Conservation (phyloP, 2,797 vertebrate genomes). For the Cyclopterus lumpus region DNA sequence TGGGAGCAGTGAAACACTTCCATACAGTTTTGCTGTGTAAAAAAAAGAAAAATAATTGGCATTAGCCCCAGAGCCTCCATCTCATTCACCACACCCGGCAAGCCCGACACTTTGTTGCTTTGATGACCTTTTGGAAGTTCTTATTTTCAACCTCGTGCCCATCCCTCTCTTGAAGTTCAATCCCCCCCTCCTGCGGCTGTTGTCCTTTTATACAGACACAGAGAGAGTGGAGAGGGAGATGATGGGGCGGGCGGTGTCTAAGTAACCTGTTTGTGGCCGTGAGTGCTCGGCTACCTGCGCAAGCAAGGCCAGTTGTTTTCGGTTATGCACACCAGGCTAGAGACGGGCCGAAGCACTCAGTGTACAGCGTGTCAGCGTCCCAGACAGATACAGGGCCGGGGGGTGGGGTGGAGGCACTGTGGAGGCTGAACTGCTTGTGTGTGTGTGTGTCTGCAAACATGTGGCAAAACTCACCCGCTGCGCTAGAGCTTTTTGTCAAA, state of each 20-base stretch:
- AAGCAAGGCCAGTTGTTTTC: conserved; percentile 52
- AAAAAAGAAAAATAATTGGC: conserved; percentile 42
- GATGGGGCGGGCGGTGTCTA: conserved; percentile 53
- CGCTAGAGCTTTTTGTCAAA: neutral
- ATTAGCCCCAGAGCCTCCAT: conserved; percentile 62
- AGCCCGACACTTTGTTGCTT: conserved; percentile 53
- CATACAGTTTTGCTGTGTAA: conserved; percentile 74
- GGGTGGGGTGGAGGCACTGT: neutral
- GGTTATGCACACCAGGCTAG: conserved; percentile 42
- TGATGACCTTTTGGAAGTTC: conserved; percentile 71
- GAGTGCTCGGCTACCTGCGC: conserved; percentile 45
- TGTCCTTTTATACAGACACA: conserved; percentile 39
- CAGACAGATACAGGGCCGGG: conserved; percentile 28
- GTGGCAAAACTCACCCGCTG: conserved; percentile 2
- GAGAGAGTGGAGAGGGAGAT: conserved; percentile 25
- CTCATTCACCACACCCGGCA: conserved; percentile 72
- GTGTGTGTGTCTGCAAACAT: conserved; percentile 28
- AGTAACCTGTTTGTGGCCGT: conserved; percentile 63
- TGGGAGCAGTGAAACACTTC: conserved; percentile 80
- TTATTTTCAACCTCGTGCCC: conserved; percentile 39
- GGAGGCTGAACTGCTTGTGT: conserved; percentile 8
- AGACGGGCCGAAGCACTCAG: conserved; percentile 45
- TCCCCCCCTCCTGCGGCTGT: conserved; percentile 33
- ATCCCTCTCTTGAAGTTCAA: conserved; percentile 35
- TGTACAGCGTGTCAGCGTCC: conserved; percentile 42